Conservation (phyloP, 2,797 vertebrate genomes). For the Lemur catta region DNA sequence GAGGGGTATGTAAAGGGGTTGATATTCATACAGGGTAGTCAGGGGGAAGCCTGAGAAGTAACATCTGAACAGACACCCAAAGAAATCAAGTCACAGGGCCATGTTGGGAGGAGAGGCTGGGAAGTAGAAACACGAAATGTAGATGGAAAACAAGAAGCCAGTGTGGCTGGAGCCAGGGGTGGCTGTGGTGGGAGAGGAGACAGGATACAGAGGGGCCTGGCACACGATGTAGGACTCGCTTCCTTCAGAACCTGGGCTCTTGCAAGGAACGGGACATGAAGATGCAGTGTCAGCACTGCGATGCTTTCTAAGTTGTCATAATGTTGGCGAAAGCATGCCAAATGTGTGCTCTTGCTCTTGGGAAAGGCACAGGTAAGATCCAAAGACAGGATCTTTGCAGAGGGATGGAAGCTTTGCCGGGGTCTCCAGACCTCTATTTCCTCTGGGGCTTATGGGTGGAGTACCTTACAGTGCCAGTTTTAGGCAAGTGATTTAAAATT, state of each 20-base stretch:
- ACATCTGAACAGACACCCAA: background rate
- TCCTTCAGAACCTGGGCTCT: background rate
- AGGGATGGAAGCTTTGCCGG: background rate
- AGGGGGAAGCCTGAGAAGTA: background rate
- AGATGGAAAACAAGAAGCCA: background rate
- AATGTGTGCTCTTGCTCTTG: background rate
- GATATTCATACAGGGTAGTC: background rate
- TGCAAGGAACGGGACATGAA: background rate
- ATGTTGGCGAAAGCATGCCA: background rate
- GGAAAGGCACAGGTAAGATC: background rate
- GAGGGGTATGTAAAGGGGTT: background rate
- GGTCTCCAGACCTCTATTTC: background rate
- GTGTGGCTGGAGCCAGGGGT: background rate
- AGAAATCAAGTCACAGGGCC: background rate
- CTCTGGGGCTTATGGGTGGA: background rate
- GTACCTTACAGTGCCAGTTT: background rate
- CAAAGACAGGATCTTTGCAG: background rate
- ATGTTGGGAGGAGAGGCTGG: background rate
- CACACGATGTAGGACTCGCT: background rate
- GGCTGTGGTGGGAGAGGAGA: background rate
- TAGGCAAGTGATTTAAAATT: conserved; percentile 29
- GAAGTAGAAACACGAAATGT: background rate
- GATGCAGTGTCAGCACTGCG: background rate
- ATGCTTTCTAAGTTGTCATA: background rate
- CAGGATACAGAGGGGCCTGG: background rate